Conservation (phyloP, 2,113 vertebrate species). For the Salvelinus namaycush region DNA sequence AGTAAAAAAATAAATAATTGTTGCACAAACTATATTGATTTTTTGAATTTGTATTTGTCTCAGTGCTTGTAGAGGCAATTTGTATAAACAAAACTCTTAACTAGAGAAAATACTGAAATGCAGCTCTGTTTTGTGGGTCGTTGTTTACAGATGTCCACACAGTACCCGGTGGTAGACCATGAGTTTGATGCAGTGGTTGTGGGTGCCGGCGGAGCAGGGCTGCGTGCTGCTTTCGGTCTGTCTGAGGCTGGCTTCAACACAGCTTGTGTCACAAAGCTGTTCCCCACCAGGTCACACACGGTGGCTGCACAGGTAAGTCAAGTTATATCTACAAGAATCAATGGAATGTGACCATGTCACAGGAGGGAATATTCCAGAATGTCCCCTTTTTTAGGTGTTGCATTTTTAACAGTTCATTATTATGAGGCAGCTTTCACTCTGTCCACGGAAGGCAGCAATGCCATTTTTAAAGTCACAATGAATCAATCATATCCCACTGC, state of each 20-base stretch:
- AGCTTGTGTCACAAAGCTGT: slow-evolving; percentile 92
- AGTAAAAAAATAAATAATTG: too few species aligned
- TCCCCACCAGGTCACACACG: slow-evolving; percentile 96
- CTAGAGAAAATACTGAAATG: too few species aligned
- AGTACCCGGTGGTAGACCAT: slow-evolving; percentile 97
- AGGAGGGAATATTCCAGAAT: too few species aligned
- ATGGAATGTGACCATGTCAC: background rate
- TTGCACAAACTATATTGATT: background rate
- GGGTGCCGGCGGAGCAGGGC: slow-evolving; percentile 93
- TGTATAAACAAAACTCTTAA: background rate
- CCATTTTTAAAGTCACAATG: too few species aligned
- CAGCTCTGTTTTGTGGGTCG: slow-evolving; percentile 10
- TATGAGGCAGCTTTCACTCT: too few species aligned
- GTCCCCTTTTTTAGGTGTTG: too few species aligned
- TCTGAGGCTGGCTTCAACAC: slow-evolving; percentile 97
- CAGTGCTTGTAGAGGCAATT: background rate
- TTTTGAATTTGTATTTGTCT: background rate
- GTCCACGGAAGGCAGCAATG: too few species aligned
- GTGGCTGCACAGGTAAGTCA: slow-evolving; percentile 91
- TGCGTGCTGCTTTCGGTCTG: slow-evolving; percentile 93
- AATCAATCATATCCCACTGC: too few species aligned
- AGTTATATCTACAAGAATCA: background rate
- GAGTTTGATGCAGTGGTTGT: slow-evolving; percentile 97
- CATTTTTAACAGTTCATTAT: too few species aligned
- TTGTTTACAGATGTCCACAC: slow-evolving; percentile 84